Percentiles rank a stretch among this genome's conserved stretches.
These are phyloP conservation scores for Limanda limanda DNA, from an alignment of 2,113 vertebrate genomes.

Conservation along the genomic window DNA sequence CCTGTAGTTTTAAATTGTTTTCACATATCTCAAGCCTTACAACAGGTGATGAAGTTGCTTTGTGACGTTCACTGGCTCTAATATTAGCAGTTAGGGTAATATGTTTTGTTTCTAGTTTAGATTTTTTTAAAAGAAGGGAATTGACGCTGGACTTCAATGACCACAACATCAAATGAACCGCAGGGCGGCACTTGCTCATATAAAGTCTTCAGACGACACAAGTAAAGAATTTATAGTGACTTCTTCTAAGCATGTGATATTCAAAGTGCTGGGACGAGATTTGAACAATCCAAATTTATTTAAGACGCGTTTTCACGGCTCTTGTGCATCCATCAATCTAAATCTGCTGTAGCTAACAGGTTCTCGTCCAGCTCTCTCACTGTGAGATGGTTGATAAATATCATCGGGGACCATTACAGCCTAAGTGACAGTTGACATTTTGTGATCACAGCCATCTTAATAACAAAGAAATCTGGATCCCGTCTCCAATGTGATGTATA, in stretches of 20 bases:
- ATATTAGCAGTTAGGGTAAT: background rate
- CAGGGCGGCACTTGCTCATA: background rate
- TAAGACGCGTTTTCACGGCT: background rate
- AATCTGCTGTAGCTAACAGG: constrained; percentile 3
- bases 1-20: no score
- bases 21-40: no score
- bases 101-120: background rate
- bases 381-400: constrained; percentile 54
- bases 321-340: constrained; percentile 24
- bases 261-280: constrained; percentile 8
- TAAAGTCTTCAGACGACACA: background rate
- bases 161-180: background rate
- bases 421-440: constrained; percentile 67
- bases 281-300: constrained; percentile 19
- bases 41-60: background rate
- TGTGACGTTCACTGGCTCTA: background rate
- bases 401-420: constrained; percentile 29
- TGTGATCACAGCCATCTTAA: constrained; percentile 39
- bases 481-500: constrained; percentile 37
- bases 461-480: constrained; percentile 33
- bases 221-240: background rate
- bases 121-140: background rate
- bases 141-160: background rate
- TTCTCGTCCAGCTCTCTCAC: constrained; percentile 24
- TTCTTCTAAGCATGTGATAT: background rate